Evolutionary conservation across 2,797 vertebrate genomes (phyloP).

Genomic region (Spinus olivaceus): DNA sequence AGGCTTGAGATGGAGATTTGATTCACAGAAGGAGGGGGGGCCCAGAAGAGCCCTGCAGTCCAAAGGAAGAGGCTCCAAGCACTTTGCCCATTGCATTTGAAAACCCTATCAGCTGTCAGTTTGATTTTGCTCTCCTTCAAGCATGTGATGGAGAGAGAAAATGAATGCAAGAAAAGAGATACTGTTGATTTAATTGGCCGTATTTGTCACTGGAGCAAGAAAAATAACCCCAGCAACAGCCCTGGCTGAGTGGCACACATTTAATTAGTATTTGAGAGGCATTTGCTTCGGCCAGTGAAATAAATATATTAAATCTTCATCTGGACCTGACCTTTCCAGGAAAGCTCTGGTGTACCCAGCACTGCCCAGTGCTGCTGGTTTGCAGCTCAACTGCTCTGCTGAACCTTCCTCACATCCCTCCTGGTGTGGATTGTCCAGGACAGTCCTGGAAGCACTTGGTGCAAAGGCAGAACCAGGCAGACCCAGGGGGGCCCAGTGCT

Average conservation of each 20-base stretch:
- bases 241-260: neutral
- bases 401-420: neutral
- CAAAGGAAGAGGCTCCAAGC: neutral
- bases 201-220: neutral
- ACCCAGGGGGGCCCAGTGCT: rapidly evolving
- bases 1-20: neutral
- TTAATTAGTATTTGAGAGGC: conserved; percentile 14
- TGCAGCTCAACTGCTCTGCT: neutral
- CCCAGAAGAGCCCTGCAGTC: neutral
- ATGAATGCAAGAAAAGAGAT: neutral
- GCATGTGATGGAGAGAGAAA: neutral
- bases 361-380: neutral
- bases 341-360: neutral
- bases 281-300: conserved; percentile 18
- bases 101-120: neutral
- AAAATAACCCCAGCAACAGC: neutral
- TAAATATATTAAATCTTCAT: neutral
- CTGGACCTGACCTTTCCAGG: conserved; percentile 16
- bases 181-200: conserved; percentile 17
- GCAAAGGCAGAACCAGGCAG: neutral
- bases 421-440: neutral
- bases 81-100: neutral
- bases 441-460: neutral
- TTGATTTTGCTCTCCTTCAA: conserved; percentile 4
- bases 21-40: neutral